Base-by-base conservation (phyloP, 2,888 invertebrate genomes). In the Branchipolynoe longqiensis region DNA sequence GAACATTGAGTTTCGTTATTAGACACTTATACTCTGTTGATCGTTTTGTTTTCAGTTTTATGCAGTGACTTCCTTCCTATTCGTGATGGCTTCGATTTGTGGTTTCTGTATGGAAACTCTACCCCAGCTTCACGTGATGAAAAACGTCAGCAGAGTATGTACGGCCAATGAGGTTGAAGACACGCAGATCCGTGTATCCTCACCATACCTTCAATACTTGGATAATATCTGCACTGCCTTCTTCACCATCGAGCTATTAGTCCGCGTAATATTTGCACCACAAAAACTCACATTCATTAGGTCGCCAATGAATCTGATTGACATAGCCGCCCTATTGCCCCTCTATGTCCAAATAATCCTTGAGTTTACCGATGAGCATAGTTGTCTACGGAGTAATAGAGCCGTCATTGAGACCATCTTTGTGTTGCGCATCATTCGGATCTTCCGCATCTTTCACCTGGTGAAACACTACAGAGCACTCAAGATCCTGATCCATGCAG, bases 381-480 rank as follows among this genome's bases (percentile, higher is more conserved):
- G 90, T 28, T 93, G 92, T 87, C 91, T 92, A 81, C 89, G 91
- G 62, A 92, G 91, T 86, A 91, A 92, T 86, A 88, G 91, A 6
- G 90, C 92, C 22, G 91, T 92, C 85, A 90, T 93, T 54, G 92
- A 93, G 88, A 91, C 92, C 54, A 93, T 94, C 89, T 94, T 94
- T 89, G 93, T 94, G 87, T 90, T 94, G 87, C 92, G 94, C 62
- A 94, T 94, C 84, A 93, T 94, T 84, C 91, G 94, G 48, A 94
- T 94, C 89, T 93, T 94, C 86, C 91, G 94, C 31, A 93, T 94
- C 56, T 94, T 94, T 91, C 94, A 94, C 87, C 89, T 94, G 81
- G 94, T 94, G 18, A 94, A 94, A 88, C 87, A 87, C 56, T 94
- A 94, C 87, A 93, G 93, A 86, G 94, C 94, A 14, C 90, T 94